Percentiles rank a stretch among this genome's conserved stretches.
Conservation (phyloP, 2,888 invertebrate species). For the Eupithecia subumbrata region DNA sequence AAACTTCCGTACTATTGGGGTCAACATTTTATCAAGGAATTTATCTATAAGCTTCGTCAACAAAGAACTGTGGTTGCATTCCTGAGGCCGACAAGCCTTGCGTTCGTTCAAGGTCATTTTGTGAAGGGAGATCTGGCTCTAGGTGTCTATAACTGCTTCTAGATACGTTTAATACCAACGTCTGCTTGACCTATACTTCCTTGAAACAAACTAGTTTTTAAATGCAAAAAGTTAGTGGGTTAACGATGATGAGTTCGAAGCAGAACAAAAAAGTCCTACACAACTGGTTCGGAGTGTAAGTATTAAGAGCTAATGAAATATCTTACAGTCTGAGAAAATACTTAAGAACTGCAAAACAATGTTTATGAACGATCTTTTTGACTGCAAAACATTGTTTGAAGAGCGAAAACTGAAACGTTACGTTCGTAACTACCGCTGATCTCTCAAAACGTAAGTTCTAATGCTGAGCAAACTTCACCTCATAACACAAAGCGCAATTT, state of each 20-base stretch:
- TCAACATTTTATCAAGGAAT: constrained; percentile 49
- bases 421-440: constrained; percentile 22
- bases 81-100: constrained; percentile 69
- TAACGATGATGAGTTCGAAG: constrained; percentile 29
- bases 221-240: constrained; percentile 34
- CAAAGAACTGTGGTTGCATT: constrained; percentile 75
- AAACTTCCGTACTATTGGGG: constrained; percentile 32
- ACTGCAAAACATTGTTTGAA: background rate
- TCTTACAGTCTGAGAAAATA: background rate
- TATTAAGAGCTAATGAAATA: background rate
- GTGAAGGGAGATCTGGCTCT: constrained; percentile 70
- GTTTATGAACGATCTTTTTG: background rate
- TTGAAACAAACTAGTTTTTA: constrained; percentile 40
- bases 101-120: constrained; percentile 72
- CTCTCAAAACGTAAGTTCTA: constrained; percentile 32
- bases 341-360: background rate
- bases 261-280: constrained; percentile 7
- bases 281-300: background rate
- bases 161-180: constrained; percentile 32
- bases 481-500: constrained; percentile 44
- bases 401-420: constrained; percentile 3
- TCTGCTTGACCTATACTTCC: constrained; percentile 45
- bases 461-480: constrained; percentile 36
- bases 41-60: constrained; percentile 62
- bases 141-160: constrained; percentile 46